Percentiles rank a stretch among this genome's conserved stretches.
Conservation (phyloP, 2,797 vertebrate genomes). For the Alosa sapidissima region DNA sequence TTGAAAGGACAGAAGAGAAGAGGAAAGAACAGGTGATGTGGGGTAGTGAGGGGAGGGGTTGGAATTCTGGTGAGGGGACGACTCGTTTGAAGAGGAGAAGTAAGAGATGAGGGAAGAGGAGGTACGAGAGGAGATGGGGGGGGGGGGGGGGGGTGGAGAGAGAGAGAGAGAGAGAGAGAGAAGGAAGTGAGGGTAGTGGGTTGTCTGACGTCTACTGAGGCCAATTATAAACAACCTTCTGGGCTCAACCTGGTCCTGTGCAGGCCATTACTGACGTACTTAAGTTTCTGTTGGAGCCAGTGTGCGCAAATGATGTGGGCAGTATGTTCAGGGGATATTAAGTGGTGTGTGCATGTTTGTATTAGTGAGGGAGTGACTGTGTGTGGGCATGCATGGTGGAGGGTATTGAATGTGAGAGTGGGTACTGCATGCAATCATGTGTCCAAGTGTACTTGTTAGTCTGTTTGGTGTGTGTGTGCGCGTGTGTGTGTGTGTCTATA, state of each 20-base stretch:
- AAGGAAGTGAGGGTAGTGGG: too few species aligned
- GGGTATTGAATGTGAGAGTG: neutral
- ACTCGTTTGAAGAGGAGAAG: too few species aligned
- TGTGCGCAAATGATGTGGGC: neutral
- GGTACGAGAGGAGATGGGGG: neutral
- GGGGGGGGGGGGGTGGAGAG: neutral
- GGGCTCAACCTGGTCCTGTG: neutral
- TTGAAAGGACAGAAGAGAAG: neutral
- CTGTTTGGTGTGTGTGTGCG: neutral
- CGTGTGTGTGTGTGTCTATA: neutral
- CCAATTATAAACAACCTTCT: neutral
- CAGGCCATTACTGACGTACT: neutral
- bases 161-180: neutral
- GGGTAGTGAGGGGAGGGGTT: neutral
- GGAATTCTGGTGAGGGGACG: too few species aligned
- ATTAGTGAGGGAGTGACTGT: neutral
- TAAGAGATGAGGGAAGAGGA: too few species aligned
- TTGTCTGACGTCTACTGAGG: neutral
- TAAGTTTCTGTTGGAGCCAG: neutral
- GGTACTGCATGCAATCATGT: neutral
- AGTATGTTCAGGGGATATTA: neutral
- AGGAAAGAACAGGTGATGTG: neutral
- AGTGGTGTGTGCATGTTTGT: neutral
- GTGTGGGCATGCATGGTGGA: neutral
- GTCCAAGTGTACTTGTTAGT: neutral